Base-by-base conservation (phyloP, 2,888 invertebrate species). In the Nudaria mundana region DNA sequence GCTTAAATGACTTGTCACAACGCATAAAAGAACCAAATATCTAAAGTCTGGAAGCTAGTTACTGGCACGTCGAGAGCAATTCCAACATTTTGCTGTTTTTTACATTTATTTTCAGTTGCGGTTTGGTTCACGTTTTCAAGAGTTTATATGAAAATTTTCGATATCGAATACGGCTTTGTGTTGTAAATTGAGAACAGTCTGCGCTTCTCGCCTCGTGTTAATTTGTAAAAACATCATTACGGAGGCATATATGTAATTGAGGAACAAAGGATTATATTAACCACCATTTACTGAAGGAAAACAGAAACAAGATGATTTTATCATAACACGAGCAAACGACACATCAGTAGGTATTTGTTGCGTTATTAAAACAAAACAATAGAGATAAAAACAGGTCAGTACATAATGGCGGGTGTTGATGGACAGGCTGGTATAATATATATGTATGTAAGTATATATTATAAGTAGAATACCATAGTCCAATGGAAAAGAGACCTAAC, bases 51-150 rank as follows among this genome's bases (percentile, higher is more conserved):
- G 67, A 71, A 76, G 78, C 75, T 74, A n/a, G n/a, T n/a, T n/a
- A n/a, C 64, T 44, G 68, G 68, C 72, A 70, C 72, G 65, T 67
- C 63, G 71, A 75, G 75, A 63, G 71, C 63, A 63, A 56, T 62
- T 71, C 71, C 69, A 66, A 64, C 44, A 70, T 76, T 81, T 80
- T 81, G 80, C 75, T 79, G 78, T 79, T 82, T 78, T n/a, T n/a
- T n/a, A n/a, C n/a, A n/a, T n/a, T n/a, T n/a, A n/a, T n/a, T n/a
- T n/a, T n/a, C n/a, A n/a, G n/a, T n/a, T n/a, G n/a, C n/a, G n/a
- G n/a, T n/a, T n/a, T n/a, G n/a, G n/a, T n/a, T n/a, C n/a, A n/a
- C n/a, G n/a, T n/a, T n/a, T n/a, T n/a, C n/a, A n/a, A n/a, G n/a
- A n/a, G n/a, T n/a, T n/a, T n/a, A n/a, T n/a, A n/a, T n/a, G n/a